These are phyloP conservation scores for Hemibagrus wyckioides DNA, from an alignment of 2,113 vertebrate genomes.

Conservation along the genomic window DNA sequence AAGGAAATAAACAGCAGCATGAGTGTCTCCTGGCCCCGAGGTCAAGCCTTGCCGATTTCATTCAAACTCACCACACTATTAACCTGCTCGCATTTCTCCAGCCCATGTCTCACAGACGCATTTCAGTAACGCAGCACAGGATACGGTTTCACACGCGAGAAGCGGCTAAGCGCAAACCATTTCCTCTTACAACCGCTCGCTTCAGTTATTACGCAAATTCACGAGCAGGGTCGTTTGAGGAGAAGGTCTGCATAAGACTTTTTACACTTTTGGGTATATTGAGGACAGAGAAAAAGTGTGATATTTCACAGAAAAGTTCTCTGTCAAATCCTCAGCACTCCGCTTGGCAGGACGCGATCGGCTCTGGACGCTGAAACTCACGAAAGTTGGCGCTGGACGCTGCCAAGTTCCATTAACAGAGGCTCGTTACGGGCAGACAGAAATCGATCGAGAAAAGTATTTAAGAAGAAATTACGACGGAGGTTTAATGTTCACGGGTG, in stretches of 20 bases:
- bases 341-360: constrained; percentile 13
- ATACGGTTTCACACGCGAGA: constrained; percentile 69
- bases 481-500: background rate
- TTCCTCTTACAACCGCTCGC: constrained; percentile 68
- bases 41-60: constrained; percentile 72
- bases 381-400: background rate
- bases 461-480: background rate
- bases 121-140: constrained; percentile 69
- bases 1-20: constrained; percentile 59
- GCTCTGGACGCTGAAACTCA: background rate
- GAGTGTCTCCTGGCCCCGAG: constrained; percentile 70
- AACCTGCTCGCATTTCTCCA: constrained; percentile 71
- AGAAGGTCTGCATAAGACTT: constrained; percentile 45
- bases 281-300: background rate
- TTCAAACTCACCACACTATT: constrained; percentile 71
- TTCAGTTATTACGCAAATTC: constrained; percentile 71
- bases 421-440: background rate
- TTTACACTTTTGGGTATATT: background rate
- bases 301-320: constrained; percentile 9
- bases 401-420: background rate
- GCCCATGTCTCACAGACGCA: constrained; percentile 59
- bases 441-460: background rate
- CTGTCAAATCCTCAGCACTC: constrained; percentile 20
- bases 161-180: constrained; percentile 64
- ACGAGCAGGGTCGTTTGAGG: constrained; percentile 56